A percentile compares a stretch with the other conserved stretches of the same genome.
These are phyloP conservation scores for Halcyon senegalensis DNA, from an alignment of 2,113 vertebrate genomes.

Conservation along the genomic window DNA sequence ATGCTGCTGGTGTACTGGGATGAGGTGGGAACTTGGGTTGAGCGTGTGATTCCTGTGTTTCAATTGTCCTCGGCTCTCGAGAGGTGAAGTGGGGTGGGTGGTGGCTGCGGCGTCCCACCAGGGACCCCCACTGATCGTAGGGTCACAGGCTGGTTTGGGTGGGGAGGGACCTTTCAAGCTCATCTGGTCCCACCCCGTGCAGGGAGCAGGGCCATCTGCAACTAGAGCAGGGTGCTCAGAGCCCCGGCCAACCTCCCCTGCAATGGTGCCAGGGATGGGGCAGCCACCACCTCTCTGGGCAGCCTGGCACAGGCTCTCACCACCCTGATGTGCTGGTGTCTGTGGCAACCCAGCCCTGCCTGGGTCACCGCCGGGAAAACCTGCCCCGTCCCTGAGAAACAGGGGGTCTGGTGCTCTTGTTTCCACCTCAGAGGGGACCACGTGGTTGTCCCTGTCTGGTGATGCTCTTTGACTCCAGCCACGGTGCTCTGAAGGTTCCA, in stretches of 20 bases:
- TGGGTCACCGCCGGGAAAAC: background rate
- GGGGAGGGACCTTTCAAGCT: background rate
- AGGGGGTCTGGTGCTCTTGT: accelerated
- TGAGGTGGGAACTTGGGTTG: background rate
- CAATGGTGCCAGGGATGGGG: background rate
- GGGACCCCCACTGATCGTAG: too few relatives aligned
- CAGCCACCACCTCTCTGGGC: background rate
- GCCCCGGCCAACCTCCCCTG: background rate
- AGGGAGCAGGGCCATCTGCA: background rate
- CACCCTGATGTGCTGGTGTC: background rate
- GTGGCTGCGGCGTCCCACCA: background rate
- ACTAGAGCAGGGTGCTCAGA: background rate
- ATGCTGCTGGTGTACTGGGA: background rate
- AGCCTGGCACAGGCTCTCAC: background rate
- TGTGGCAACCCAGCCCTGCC: background rate
- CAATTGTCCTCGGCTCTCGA: background rate
- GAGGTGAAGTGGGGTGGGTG: background rate
- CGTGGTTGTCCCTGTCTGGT: background rate
- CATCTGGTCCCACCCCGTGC: background rate
- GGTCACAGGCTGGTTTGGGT: background rate
- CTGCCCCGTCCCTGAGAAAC: accelerated
- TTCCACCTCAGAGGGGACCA: accelerated
- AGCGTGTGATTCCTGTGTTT: background rate
- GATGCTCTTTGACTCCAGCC: background rate
- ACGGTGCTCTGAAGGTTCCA: accelerated